Conservation (phyloP, 2,888 invertebrate species). For the Drosophila paramelanica region DNA sequence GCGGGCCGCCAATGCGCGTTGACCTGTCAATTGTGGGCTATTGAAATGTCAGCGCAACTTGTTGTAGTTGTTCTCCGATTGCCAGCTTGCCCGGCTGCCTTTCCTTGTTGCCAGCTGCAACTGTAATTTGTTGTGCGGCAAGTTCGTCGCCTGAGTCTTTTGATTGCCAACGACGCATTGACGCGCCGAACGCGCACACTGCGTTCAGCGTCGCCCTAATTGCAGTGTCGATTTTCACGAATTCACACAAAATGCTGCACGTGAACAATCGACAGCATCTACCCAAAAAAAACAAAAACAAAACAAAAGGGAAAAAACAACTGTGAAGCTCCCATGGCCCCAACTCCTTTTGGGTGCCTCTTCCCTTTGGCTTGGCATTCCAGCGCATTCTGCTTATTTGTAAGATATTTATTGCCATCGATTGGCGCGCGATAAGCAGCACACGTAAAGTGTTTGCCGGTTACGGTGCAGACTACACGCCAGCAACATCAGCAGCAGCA, state of each 20-base stretch:
- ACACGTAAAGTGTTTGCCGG: conserved; percentile 83
- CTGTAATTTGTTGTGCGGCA: conserved; percentile 45
- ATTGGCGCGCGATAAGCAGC: conserved; percentile 84
- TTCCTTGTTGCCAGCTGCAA: conserved; percentile 7
- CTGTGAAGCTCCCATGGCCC: conserved; percentile 1
- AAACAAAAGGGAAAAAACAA: not conserved
- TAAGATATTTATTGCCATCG: conserved; percentile 86
- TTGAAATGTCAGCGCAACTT: conserved; percentile 84
- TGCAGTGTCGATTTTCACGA: conserved; percentile 81
- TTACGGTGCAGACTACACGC: conserved; percentile 39
- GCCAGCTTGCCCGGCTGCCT: not conserved
- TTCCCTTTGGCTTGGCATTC: conserved; percentile 68
- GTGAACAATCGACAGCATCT: conserved; percentile 77
- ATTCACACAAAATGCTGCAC: conserved; percentile 76
- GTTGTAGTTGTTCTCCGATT: conserved; percentile 31
- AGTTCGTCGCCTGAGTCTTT: conserved; percentile 81
- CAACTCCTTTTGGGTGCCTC: not conserved
- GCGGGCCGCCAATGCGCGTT: conserved; percentile 81
- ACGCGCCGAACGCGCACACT: conserved; percentile 32
- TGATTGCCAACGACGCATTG: conserved; percentile 52
- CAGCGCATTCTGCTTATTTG: conserved; percentile 85
- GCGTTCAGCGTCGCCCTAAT: conserved; percentile 66
- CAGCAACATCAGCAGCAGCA: conserved; percentile 35
- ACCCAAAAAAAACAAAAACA: not conserved
- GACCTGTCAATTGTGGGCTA: conserved; percentile 85